Conservation (phyloP, 2,113 vertebrate species). For the Coturnix japonica region DNA sequence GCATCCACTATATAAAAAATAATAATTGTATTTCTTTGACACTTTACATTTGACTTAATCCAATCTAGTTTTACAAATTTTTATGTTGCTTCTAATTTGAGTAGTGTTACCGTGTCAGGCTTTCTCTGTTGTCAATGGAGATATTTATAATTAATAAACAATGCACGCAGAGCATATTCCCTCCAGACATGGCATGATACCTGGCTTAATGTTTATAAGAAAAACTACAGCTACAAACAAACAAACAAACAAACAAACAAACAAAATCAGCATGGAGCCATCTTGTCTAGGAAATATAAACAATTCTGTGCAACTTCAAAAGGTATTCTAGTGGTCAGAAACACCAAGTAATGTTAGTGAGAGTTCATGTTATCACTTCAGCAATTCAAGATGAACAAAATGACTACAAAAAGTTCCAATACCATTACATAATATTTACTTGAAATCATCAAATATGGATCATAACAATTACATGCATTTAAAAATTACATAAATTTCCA, state of each 20-base stretch:
- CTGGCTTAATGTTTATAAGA: not conserved
- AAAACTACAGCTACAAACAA: not conserved
- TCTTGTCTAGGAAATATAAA: not conserved
- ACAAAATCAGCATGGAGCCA: not conserved
- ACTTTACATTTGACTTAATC: not conserved
- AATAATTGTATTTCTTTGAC: not conserved
- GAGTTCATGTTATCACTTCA: not conserved
- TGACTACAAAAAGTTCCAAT: not conserved
- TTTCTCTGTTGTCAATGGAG: not conserved
- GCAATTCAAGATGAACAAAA: not conserved
- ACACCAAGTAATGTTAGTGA: not conserved
- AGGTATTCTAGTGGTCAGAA: not conserved
- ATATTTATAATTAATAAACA: not conserved
- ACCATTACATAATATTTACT: not conserved
- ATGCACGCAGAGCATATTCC: not conserved
- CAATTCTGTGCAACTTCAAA: not conserved
- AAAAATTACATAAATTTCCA: not conserved
- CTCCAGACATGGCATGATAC: not conserved
- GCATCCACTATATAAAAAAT: not conserved
- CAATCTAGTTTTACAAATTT: not conserved
- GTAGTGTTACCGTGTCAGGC: not conserved
- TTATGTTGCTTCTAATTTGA: not conserved
- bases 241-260: too few species aligned
- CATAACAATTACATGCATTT: not conserved
- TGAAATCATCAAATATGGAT: not conserved